These are phyloP conservation scores for Montipora efflorescens DNA, from an alignment of 64 coral and sea anemone species.

Conservation along the genomic window DNA sequence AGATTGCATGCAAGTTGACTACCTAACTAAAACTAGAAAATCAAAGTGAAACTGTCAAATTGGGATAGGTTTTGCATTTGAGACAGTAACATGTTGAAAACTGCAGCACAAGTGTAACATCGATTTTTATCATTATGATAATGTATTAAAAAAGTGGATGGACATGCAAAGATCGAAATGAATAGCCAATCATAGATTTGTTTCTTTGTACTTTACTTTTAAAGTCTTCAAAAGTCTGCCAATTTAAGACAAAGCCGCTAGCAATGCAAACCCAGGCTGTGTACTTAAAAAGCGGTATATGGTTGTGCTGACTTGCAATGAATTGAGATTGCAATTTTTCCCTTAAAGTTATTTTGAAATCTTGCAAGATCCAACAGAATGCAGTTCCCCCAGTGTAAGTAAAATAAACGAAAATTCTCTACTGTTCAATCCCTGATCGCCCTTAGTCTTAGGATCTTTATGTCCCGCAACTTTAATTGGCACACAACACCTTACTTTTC, in stretches of 20 bases:
- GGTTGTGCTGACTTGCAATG: too few relatives aligned
- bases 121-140: too few relatives aligned
- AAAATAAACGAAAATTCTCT: slow-evolving; percentile 31
- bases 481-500: slow-evolving; percentile 46
- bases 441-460: slow-evolving; percentile 25
- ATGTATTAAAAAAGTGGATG: too few relatives aligned
- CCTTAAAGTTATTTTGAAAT: not conserved
- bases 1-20: too few relatives aligned
- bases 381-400: not conserved
- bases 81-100: too few relatives aligned
- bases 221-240: not conserved
- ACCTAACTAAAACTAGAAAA: too few relatives aligned
- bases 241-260: not conserved
- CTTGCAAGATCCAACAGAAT: slow-evolving; percentile 40
- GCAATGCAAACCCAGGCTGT: not conserved
- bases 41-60: too few relatives aligned
- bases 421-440: slow-evolving; percentile 27
- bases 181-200: not conserved
- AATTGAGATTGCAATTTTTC: not conserved
- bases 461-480: slow-evolving; percentile 23
- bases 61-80: too few relatives aligned
- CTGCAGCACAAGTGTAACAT: too few relatives aligned
- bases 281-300: not conserved
- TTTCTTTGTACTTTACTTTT: not conserved
- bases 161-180: too few relatives aligned